Evolutionary conservation across 1,140 invertebrate genomes (phyloP), one percentile per base, ranked within the genome.

Genomic region (Temnothorax longispinosus): DNA sequence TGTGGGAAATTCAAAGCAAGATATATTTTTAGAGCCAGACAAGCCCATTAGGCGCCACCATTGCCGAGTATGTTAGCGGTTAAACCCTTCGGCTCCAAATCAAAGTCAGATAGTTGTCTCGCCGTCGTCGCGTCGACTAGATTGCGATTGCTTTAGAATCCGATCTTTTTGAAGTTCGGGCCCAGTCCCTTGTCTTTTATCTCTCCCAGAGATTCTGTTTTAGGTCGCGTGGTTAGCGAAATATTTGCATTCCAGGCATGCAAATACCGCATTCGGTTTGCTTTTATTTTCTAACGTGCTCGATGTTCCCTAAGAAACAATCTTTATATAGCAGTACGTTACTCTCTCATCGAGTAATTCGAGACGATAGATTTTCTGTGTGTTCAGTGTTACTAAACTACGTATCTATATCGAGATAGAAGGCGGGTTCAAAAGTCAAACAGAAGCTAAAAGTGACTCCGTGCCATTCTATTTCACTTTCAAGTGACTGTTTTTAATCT

Each of bases 11-110:
- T 91, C 90, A 91, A 91, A 92, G 91, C 64, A 8, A 58, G 8
- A 47, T 86, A 78, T 92, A 92, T 92, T 90, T 92, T 90, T 92
- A 91, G 91, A 85, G 38, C 65, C 67, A 91, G 91, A 90, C 88
- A 88, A 91, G 90, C 86, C 91, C 91, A 91, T 91, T 91, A 91
- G 90, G 81, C 91, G 91, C 91, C 90, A 91, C 71, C 88, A 80
- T 64, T 74, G 86, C 69, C 81, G 82, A 27, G 78, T 27, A 0
- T 87, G 78, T 82, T 88, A 74, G 71, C 85, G 71, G 86, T 90
- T 91, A 88, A 90, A 91, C 86, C 88, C 82, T 89, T 91, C 87
- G 87, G 65, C 47, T 86, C 62, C 41, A 69, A 89, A 91, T 91
- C 90, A 91, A 91, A 89, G 90, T 75, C 65, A 21, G 84, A 74